phyloP scores from a whole-genome alignment of 2,113 vertebrate species.

The Oplegnathus fasciatus region DNA sequence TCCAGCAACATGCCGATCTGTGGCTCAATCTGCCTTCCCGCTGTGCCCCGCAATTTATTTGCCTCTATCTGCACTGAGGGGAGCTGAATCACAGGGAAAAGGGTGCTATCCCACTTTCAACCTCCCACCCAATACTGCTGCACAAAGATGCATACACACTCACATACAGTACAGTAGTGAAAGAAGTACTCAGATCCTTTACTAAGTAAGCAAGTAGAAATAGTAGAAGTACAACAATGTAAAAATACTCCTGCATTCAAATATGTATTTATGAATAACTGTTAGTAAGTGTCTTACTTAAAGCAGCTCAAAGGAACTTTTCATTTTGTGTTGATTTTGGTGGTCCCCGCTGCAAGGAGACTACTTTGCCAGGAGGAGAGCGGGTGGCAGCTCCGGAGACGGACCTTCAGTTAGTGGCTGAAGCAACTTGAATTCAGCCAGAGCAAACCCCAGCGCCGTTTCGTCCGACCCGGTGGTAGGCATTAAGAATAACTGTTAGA shows the following conservation, averaged over 20 bases:
- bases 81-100: constrained; percentile 53
- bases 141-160: not conserved
- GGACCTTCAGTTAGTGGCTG: no score
- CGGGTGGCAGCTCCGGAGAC: no score
- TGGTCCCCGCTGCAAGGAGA: no score
- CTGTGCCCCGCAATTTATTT: constrained; percentile 54
- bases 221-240: not conserved
- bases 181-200: not conserved
- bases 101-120: constrained; percentile 18
- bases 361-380: no score
- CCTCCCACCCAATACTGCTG: not conserved
- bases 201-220: not conserved
- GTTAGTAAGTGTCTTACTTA: not conserved
- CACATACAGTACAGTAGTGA: not conserved
- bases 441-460: no score
- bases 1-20: constrained; percentile 63
- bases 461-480: no score
- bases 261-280: not conserved
- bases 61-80: constrained; percentile 38
- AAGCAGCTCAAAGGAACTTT: no score
- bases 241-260: not conserved
- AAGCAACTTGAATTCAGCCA: no score
- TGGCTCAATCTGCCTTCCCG: constrained; percentile 48
- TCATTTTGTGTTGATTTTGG: no score
- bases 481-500: no score